Evolutionary conservation across 53 echinoderm and acorn worm species (phyloP), one percentile per base, ranked within the genome.

Genomic region (Crossaster papposus): DNA sequence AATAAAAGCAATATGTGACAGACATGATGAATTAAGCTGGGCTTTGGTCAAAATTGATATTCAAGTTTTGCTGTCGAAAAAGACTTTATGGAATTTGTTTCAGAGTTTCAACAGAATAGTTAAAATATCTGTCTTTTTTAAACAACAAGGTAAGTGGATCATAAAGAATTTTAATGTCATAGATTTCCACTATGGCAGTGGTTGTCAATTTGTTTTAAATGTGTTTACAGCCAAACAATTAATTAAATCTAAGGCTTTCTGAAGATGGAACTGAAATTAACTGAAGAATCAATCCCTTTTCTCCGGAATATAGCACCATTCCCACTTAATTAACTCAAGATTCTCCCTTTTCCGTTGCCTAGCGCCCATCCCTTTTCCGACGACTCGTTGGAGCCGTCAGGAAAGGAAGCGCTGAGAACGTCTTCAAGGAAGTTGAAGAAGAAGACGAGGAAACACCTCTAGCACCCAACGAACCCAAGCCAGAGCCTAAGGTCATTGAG

Each of bases 361-460:
- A 95, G 94, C 92, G 88, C 36, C 96, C 96, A 1, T 90, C 90
- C 30, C 91, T 96, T 64, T 96, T 96, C 92, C 90, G 91, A 20
- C 92, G 94, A 13, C 87, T 96, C 53, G 95, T 96, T 30, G 96
- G 96, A 78, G 96, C 90, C 30, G 93, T 96, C 65, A 76, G 91
- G 64, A 81, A 82, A 81, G 78, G 78, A 53, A 91, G 89, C 65
- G 83, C 87, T 22, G 87, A 87, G 54, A 87, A 87, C 77, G 76
- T 87, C 76, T 87, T 87, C 76, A 87, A 87, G 58, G 87, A 87
- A 52, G 87, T 87, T 3, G 85, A 71, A 13, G 87, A 87, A 35
- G 87, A 87, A 58, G 77, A 87, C 17, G 87, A 87, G 63, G 77
- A 83, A 54, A 76, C 89, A 31, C 82, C 89, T 8, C 54, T 79